Conservation (phyloP, 2,113 vertebrate species). For the Rhadina sibilatrix region DNA sequence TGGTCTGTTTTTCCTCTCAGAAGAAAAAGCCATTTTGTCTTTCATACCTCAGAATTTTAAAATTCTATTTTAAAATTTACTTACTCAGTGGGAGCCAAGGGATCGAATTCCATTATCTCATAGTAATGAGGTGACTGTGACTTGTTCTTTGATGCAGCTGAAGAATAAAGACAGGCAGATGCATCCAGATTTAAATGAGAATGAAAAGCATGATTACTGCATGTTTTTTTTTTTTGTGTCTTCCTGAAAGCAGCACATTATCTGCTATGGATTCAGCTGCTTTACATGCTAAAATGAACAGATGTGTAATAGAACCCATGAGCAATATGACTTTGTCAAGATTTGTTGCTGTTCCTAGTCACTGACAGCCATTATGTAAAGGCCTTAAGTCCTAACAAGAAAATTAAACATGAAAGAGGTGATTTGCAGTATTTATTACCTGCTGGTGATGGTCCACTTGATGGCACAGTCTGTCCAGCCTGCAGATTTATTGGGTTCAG, state of each 20-base stretch:
- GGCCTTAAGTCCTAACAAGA: not conserved
- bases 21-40: not conserved
- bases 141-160: constrained; percentile 57
- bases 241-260: not conserved
- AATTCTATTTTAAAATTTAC: constrained; percentile 43
- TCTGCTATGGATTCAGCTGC: not conserved
- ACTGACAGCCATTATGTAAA: not conserved
- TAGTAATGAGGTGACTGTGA: constrained; percentile 70
- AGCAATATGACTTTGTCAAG: not conserved
- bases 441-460: not conserved
- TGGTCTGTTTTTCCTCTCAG: not conserved
- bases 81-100: constrained; percentile 78
- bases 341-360: not conserved
- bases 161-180: not conserved
- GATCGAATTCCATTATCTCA: constrained; percentile 80
- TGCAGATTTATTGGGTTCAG: constrained; percentile 63
- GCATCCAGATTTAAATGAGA: not conserved
- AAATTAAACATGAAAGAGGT: not conserved
- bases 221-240: not conserved
- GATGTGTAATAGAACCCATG: not conserved
- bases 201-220: not conserved
- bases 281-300: not conserved
- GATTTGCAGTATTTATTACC: constrained; percentile 37
- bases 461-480: not conserved
- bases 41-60: not conserved